Conservation (phyloP, 2,113 vertebrate species). For the Brienomyrus longianalis region DNA sequence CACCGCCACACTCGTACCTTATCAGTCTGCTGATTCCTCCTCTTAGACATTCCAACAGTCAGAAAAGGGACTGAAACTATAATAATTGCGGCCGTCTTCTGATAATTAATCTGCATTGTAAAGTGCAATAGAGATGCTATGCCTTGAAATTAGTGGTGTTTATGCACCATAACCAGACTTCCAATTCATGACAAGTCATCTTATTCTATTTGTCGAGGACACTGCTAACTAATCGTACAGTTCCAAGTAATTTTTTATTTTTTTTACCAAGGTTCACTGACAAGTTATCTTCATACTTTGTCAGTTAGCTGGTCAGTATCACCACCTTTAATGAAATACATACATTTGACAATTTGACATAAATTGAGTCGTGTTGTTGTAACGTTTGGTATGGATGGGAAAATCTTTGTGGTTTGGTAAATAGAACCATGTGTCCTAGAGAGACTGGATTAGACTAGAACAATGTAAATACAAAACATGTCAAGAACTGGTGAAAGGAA, state of each 20-base stretch:
- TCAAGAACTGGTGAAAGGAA: background rate
- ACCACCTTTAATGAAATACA: background rate
- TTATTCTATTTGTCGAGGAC: background rate
- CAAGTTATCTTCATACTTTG: background rate
- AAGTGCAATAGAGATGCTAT: background rate
- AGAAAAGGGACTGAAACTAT: background rate
- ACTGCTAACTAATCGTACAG: background rate
- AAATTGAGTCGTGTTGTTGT: background rate
- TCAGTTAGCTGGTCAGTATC: background rate
- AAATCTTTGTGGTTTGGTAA: background rate
- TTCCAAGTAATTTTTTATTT: background rate
- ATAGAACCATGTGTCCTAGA: background rate
- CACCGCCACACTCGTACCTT: background rate
- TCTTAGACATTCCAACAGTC: background rate
- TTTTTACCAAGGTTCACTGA: background rate
- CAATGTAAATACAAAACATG: background rate
- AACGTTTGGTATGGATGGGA: background rate
- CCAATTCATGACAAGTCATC: background rate
- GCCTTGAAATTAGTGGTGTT: background rate
- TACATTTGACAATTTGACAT: background rate
- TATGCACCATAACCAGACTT: background rate
- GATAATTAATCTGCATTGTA: background rate
- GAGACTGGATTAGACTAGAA: background rate
- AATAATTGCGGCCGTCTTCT: slow-evolving; percentile 12
- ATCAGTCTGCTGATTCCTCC: background rate